Evolutionary conservation across 2,797 vertebrate species (phyloP), one percentile per base, ranked within the genome.

Genomic region (Catharus ustulatus): DNA sequence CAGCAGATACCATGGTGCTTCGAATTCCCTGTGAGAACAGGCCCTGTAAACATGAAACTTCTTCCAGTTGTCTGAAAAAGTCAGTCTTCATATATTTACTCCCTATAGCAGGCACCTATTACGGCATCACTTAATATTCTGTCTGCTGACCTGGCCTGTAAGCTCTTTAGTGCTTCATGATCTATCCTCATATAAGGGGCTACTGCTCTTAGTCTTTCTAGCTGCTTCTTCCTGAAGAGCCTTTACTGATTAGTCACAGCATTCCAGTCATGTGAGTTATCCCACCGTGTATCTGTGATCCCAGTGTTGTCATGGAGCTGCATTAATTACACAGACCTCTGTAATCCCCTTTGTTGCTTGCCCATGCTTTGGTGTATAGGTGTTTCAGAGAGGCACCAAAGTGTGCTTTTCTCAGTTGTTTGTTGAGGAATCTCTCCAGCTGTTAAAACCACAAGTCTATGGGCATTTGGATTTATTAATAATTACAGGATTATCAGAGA

Each of bases 341-440:
- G 13, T 43, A 81, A 51, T 69, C 26, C 7, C 10, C 67, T 19
- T 38, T 57, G 9, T 49, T 78, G 2, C 2, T 67, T 90, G 34
- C 10, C 15, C 1, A 0, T 52, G 17, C 12, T 10, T 61, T 80
- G 9, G 5, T 57, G 8, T 66, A 2, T 38, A 55, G 21, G 5
- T 72, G 10, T 55, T 79, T 76, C 73, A 64, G 24, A 38, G 34
- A 48, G 34, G 17, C 34, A 74, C 5, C 7, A 9, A 69, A 57
- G 9, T 42, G 15, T 63, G 21, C 13, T 26, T 13, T 34, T 36
- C 38, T 83, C 14, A 10, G 12, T 74, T 74, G 4, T 76, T 80
- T 74, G 3, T 72, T 80, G 59, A 71, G 30, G 15, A 68, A 46
- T 72, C 15, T 71, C 15, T 75, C 11, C 15, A 38, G 13, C 8